Evolutionary conservation across 2,888 invertebrate species (phyloP).

Genomic region (Trissolcus japonicus): DNA sequence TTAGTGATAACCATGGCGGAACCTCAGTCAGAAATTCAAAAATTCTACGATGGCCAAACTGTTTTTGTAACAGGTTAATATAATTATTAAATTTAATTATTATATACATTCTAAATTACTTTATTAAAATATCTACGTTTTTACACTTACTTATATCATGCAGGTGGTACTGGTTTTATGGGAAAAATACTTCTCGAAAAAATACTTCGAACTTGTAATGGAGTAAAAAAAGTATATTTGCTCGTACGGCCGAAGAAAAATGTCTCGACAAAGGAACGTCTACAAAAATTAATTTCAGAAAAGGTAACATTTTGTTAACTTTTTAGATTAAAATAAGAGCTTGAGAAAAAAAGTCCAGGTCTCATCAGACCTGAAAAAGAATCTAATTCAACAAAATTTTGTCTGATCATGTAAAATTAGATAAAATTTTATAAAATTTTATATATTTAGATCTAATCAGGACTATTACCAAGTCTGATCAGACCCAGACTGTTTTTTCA

Average conservation of each 20-base stretch:
- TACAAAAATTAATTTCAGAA: constrained; percentile 35
- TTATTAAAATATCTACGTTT: neutral
- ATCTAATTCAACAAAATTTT: no score
- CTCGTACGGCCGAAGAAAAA: constrained; percentile 56
- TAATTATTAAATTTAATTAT: constrained; percentile 1
- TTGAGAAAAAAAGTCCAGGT: no score
- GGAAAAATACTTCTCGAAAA: constrained; percentile 59
- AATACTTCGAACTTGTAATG: constrained; percentile 55
- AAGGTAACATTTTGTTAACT: constrained; percentile 23
- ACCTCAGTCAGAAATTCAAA: constrained; percentile 47
- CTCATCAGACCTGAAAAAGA: no score
- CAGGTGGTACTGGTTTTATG: constrained; percentile 59
- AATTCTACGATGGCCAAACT: constrained; percentile 51
- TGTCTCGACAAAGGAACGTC: constrained; percentile 30
- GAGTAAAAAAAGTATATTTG: constrained; percentile 54
- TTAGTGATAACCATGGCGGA: neutral
- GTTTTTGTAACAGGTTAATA: constrained; percentile 57
- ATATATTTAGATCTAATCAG: no score
- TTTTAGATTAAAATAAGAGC: no score
- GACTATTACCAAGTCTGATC: no score
- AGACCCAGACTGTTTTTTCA: no score
- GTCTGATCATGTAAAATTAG: no score
- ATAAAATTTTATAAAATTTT: no score
- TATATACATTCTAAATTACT: no score
- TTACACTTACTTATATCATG: constrained; percentile 11